phyloP scores from a whole-genome alignment of 53 echinoderm and acorn worm genomes.

The Hippasteria phrygiana region DNA sequence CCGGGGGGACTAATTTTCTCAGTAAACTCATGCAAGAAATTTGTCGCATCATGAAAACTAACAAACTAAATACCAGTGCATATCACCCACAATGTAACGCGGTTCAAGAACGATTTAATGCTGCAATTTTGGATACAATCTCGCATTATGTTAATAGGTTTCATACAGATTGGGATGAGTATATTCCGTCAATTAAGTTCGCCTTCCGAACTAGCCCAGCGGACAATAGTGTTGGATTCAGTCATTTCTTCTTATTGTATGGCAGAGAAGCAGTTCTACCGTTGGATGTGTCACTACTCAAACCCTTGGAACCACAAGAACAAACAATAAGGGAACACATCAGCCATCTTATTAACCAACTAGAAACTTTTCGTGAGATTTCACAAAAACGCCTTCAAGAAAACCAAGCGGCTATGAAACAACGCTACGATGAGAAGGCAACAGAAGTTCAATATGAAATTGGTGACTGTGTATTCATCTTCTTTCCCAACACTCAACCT shows the following conservation, averaged over 20 bases:
- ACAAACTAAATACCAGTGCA: constrained; percentile 47
- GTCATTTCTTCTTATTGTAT: constrained; percentile 43
- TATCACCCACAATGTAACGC: constrained; percentile 69
- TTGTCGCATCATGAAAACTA: constrained; percentile 48
- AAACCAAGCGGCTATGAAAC: not conserved
- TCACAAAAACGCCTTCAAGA: not conserved
- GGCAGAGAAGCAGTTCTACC: constrained; percentile 30
- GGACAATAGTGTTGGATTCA: constrained; percentile 26
- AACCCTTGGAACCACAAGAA: not conserved
- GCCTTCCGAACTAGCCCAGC: constrained; percentile 22
- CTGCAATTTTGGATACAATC: constrained; percentile 59
- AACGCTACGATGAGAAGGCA: not conserved
- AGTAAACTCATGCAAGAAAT: constrained; percentile 54
- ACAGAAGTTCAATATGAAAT: not conserved
- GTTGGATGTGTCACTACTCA: constrained; percentile 21
- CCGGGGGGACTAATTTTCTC: constrained; percentile 35
- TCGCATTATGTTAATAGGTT: constrained; percentile 65
- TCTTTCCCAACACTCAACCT: not conserved
- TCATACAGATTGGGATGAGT: constrained; percentile 62
- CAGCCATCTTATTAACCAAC: not conserved
- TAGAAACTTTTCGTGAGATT: not conserved
- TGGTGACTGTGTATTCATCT: not conserved
- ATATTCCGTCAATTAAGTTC: constrained; percentile 35
- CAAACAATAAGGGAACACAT: not conserved
- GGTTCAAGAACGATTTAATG: constrained; percentile 48